phyloP scores from a whole-genome alignment of 2,113 vertebrate genomes.

The Ochotona curzoniae region DNA sequence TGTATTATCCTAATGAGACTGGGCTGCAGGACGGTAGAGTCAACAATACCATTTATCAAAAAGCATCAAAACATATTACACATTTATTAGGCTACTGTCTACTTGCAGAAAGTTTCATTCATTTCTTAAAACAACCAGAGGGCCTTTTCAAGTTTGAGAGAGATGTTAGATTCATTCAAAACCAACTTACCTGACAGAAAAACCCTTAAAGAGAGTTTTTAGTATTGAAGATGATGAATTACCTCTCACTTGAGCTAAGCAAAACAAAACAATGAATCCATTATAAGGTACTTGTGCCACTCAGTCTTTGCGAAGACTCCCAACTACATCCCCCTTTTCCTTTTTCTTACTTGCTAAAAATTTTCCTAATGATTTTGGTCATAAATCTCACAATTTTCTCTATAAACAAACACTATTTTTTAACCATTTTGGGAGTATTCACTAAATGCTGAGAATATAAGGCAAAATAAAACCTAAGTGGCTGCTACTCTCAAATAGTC shows the following conservation, averaged over 20 bases:
- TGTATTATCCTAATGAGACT: background rate
- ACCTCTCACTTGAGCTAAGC: conserved; percentile 68
- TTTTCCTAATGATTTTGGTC: conserved; percentile 30
- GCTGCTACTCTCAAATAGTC: background rate
- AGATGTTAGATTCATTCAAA: conserved; percentile 64
- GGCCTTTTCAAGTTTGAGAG: conserved; percentile 50
- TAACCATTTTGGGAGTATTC: background rate
- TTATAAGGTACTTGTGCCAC: conserved; percentile 48
- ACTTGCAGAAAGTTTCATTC: conserved; percentile 35
- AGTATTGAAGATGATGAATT: conserved; percentile 59
- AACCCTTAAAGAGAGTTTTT: conserved; percentile 65
- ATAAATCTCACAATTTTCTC: conserved; percentile 35
- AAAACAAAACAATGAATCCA: conserved; percentile 68
- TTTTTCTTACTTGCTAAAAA: conserved; percentile 24
- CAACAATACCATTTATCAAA: background rate
- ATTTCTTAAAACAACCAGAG: conserved; percentile 40
- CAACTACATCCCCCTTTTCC: background rate
- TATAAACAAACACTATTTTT: conserved; percentile 9
- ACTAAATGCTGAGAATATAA: background rate
- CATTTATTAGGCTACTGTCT: background rate
- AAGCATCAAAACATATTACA: background rate
- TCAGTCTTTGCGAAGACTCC: conserved; percentile 27
- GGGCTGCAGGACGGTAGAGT: background rate
- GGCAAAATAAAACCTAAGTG: background rate
- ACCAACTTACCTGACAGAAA: conserved; percentile 61